These are phyloP conservation scores for Forbesichthys papilliferus DNA, from an alignment of 2,113 vertebrate species.

Conservation along the genomic window DNA sequence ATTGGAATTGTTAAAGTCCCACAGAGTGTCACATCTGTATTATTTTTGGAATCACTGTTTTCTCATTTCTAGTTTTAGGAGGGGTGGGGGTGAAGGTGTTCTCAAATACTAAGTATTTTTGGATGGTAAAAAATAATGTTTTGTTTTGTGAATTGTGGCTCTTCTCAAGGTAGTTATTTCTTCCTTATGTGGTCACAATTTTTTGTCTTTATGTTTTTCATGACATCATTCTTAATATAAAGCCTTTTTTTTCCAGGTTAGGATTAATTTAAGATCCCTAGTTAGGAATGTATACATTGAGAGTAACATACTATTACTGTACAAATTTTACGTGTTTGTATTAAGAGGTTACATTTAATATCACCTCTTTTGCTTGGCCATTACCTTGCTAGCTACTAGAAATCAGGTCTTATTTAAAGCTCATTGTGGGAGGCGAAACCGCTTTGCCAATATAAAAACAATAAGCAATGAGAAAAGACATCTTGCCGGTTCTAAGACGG, in stretches of 20 bases:
- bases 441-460: not conserved
- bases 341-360: constrained; percentile 13
- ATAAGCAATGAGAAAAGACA: not conserved
- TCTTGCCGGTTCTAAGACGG: no score
- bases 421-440: not conserved
- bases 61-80: not conserved
- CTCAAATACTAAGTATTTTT: not conserved
- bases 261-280: constrained; percentile 23
- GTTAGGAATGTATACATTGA: not conserved
- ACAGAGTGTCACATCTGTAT: no score
- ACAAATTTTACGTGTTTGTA: not conserved
- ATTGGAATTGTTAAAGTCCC: no score
- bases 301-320: not conserved
- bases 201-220: not conserved
- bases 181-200: not conserved
- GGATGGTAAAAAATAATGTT: not conserved
- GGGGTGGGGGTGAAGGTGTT: not conserved
- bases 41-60: no score
- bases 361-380: not conserved
- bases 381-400: not conserved
- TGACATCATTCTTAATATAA: constrained; percentile 24
- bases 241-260: not conserved
- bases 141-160: not conserved
- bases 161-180: no score
- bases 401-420: not conserved